A percentile compares a stretch with the other conserved stretches of the same genome.
These are phyloP conservation scores for Galleria mellonella DNA, from an alignment of 1,140 invertebrate species.

Conservation along the genomic window DNA sequence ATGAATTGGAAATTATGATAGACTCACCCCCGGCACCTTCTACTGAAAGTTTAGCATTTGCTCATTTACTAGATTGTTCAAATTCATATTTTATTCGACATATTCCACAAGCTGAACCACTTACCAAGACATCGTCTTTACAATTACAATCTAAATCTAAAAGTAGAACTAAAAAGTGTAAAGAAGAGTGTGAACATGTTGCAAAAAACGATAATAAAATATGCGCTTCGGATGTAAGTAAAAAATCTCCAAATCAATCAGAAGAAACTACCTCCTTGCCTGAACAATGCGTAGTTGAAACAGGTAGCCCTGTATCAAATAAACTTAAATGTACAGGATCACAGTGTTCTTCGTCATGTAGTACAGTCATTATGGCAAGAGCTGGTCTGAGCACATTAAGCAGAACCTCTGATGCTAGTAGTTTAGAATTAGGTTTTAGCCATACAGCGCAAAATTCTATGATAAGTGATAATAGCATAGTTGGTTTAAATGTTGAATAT, in stretches of 20 bases:
- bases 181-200: conserved; percentile 40
- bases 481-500: conserved; percentile 73
- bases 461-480: conserved; percentile 77
- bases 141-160: conserved; percentile 54
- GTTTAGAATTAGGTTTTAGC: conserved; percentile 86
- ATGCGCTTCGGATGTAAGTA: conserved; percentile 35
- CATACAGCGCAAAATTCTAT: conserved; percentile 89
- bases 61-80: conserved; percentile 78
- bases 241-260: conserved; percentile 30
- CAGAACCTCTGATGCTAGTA: conserved; percentile 81
- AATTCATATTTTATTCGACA: conserved; percentile 56
- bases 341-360: conserved; percentile 88
- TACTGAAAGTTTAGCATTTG: conserved; percentile 83
- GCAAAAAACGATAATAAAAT: no score
- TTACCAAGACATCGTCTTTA: conserved; percentile 46
- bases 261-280: conserved; percentile 45
- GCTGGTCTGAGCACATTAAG: conserved; percentile 74
- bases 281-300: conserved; percentile 45
- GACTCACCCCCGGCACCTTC: conserved; percentile 83
- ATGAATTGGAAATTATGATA: conserved; percentile 91
- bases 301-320: conserved; percentile 49
- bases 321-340: conserved; percentile 77
- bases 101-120: conserved; percentile 35
- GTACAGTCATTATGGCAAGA: conserved; percentile 84
- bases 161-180: conserved; percentile 37